Base-by-base conservation (phyloP, 1,140 invertebrate species). In the Cydia amplana region DNA sequence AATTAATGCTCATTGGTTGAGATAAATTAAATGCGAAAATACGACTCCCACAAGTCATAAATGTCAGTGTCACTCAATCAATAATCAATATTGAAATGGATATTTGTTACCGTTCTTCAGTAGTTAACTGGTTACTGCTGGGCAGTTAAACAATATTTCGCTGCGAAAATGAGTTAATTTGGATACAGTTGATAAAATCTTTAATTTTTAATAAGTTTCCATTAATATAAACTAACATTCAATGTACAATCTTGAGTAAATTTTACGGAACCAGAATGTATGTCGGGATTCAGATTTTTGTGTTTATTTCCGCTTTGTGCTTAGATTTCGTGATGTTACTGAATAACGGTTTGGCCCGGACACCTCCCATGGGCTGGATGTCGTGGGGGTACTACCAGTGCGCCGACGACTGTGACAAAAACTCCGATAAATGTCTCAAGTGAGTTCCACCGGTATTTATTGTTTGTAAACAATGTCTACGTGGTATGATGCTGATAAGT, bases 321-420 rank as follows among this genome's bases (percentile, higher is more conserved):
- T 73, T 82, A 43, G 64, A 78, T 72, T 70, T 79, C 49, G 88
- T 87, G 46, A 73, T 78, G 60, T 67, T 86, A 72, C 91, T 98
- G 73, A 95, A 98, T 78, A 98, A 98, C 95, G 97, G 97, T 18
- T 88, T 98, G 78, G 97, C 96, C 32, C 94, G 93, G 76, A 97
- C 96, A 77, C 97, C 97, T 20, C 96, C 96, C 2, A 96, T 97
- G 96, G 96, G 96, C 4, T 97, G 96, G 96, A 94, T 97, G 94
- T 94, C 96, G 9, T 97, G 96, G 96, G 94, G 96, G 72, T 94
- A 96, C 79, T 97, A 95, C 85, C 92, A 95, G 81, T 97, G 96
- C 85, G 93, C 95, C 74, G 94, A 92, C 10, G 93, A 97, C 83
- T 97, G 96, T 84, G 85, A 91, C 14, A 90, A 89, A 43, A 94